A percentile compares a stretch with the other conserved stretches of the same genome.
phyloP scores from a whole-genome alignment of 2,113 vertebrate genomes.

The Pterocles burchelli region DNA sequence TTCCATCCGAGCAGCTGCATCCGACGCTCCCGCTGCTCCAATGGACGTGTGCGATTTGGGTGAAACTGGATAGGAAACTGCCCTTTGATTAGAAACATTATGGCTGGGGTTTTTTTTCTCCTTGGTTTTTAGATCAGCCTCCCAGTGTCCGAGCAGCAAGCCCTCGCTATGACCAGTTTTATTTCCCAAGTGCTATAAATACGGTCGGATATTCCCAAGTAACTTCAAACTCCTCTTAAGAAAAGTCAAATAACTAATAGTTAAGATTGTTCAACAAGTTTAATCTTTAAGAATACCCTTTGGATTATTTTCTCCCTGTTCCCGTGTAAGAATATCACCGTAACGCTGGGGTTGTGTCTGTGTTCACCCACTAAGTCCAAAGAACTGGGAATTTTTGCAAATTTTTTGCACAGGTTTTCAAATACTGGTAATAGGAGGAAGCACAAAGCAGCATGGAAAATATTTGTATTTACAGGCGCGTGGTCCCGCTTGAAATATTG shows the following conservation, averaged over 20 bases:
- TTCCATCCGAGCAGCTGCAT: conserved; percentile 16
- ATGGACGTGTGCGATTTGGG: conserved; percentile 24
- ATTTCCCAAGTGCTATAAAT: not conserved
- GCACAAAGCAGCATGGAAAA: rapidly evolving
- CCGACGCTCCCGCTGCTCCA: not conserved
- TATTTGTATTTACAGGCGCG: not conserved
- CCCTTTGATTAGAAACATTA: conserved; percentile 21
- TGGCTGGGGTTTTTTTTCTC: not conserved
- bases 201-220: not conserved
- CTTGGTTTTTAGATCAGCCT: not conserved
- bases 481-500: not conserved
- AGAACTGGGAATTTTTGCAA: not conserved
- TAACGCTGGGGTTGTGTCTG: not conserved
- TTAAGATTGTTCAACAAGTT: not conserved
- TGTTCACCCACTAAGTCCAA: rapidly evolving
- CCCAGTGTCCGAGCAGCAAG: not conserved
- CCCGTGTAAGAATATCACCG: not conserved
- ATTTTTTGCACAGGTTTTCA: not conserved
- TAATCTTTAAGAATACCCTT: not conserved
- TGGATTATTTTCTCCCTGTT: not conserved
- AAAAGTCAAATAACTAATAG: not conserved
- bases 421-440: not conserved
- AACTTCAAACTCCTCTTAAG: not conserved
- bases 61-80: conserved; percentile 32
- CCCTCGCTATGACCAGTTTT: not conserved